Evolutionary conservation across 2,113 vertebrate genomes (phyloP), one percentile per base, ranked within the genome.

Genomic region (Willisornis vidua): DNA sequence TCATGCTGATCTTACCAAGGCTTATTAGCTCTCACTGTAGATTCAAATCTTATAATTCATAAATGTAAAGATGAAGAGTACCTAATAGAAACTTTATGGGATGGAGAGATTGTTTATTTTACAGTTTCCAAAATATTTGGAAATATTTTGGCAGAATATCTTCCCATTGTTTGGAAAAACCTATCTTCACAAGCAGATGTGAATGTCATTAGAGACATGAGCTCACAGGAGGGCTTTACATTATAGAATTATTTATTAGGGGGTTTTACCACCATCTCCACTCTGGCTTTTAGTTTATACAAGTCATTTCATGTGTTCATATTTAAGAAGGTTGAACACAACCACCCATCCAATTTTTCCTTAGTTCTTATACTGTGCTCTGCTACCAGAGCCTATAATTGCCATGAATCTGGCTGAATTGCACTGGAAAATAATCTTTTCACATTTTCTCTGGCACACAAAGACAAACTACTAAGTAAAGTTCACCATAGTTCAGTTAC

Each of bases 361-460:
- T 54, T 70, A 85, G 41, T 65, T 87, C 72, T 74, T 39, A 14
- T 43, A 57, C 71, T 89, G 14, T 90, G 65, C 90, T 96, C 84
- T 93, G 67, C 70, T 88, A 93, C 72, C 75, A 96, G 76, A 89
- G 51, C 41, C 90, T 91, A 51, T 87, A 91, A 91, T 79, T 75
- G 66, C 76, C 73, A 93, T 94, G 84, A 96, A 97, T 88, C 86
- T 94, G 76, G 63, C 93, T 97, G 85, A 96, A 93, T 55, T 96
- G 74, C 74, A 59, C 72, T 88, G 80, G 71, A 97, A 97, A 97
- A 96, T 46, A 93, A 92, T 82, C 41, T 92, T 96, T 74, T 88
- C 67, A 14, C 57, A 75, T 97, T 97, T 97, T 96, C 87, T 90
- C 72, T 94, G 87, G 90, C 86, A 91, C 76, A 85, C 59, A 87